Base-by-base conservation (phyloP, 2,113 vertebrate genomes). In the Plectropomus leopardus region DNA sequence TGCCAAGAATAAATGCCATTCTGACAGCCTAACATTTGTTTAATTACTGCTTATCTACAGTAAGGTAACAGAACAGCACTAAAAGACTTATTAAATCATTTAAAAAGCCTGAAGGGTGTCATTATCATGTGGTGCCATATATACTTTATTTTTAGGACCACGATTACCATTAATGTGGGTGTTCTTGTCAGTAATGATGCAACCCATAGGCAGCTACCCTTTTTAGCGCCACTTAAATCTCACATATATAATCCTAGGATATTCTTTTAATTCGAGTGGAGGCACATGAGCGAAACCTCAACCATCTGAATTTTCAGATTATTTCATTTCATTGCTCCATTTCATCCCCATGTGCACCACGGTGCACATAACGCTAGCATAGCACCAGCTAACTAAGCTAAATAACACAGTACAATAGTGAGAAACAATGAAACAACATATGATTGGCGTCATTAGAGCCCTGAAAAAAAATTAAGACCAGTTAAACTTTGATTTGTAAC, bases 111-210 rank as follows among this genome's bases (percentile, higher is more conserved):
- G 23, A 73, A 55, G 9, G 11, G 23, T 75, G 51, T 28, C 59
- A 78, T 48, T 78, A 53, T 61, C 30, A 69, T 15, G 51, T 44
- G 21, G 34, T 72, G 17, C 54, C 51, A 55, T 11, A 1, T 59
- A 24, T 83, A 55, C 11, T 59, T 24, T 83, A 59, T 79, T 60
- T 88, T 68, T 63, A 72, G 53, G 14, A 57, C 54, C 16, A 48
- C 26, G 76, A 85, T 64, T 65, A 48, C 1, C n/a, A 64, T 32
- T 21, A 36, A 15, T 58, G 48, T 65, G 47, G 58, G 50, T 13
- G 23, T 47, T 61, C 16, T 32, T 63, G 45, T 45, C 48, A 80
- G 48, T 66, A 72, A 78, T 57, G 40, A 82, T 65, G 53, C 10
- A 13, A 54, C 19, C 14, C 57, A 73, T 53, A 3, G 36, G 48